Conservation (phyloP, 2,797 vertebrate species). For the Microctenopoma steveboyesi region DNA sequence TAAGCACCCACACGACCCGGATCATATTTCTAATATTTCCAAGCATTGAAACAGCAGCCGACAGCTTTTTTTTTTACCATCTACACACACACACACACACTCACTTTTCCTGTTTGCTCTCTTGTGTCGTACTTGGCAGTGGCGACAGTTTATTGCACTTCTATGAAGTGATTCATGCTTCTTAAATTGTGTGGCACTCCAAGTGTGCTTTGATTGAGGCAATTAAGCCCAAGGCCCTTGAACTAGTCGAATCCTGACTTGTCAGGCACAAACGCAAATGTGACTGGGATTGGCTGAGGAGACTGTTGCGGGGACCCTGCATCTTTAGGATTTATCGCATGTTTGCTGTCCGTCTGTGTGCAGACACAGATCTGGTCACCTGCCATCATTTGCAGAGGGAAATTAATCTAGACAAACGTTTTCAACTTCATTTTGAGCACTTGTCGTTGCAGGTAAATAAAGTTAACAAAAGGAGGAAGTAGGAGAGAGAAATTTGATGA, state of each 20-base stretch:
- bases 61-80: constrained; percentile 7
- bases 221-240: constrained; percentile 65
- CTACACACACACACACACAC: background rate
- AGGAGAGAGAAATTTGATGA: background rate
- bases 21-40: constrained; percentile 32
- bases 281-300: constrained; percentile 17
- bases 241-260: constrained; percentile 59
- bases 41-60: constrained; percentile 17
- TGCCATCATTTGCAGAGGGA: too few relatives aligned
- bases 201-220: constrained; percentile 63
- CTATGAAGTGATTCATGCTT: constrained; percentile 69
- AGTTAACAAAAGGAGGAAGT: too few relatives aligned
- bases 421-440: too few relatives aligned
- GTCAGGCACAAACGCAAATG: constrained; percentile 20
- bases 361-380: too few relatives aligned
- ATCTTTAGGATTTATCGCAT: background rate
- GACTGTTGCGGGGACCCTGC: background rate
- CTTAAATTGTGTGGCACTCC: constrained; percentile 57
- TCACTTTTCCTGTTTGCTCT: constrained; percentile 9
- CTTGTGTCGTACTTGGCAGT: constrained; percentile 44
- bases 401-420: too few relatives aligned
- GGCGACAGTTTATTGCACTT: constrained; percentile 47
- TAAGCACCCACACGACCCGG: constrained; percentile 8
- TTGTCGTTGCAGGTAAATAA: too few relatives aligned
- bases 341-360: too few relatives aligned